phyloP scores from a whole-genome alignment of 2,797 vertebrate species.

The Champsocephalus gunnari region DNA sequence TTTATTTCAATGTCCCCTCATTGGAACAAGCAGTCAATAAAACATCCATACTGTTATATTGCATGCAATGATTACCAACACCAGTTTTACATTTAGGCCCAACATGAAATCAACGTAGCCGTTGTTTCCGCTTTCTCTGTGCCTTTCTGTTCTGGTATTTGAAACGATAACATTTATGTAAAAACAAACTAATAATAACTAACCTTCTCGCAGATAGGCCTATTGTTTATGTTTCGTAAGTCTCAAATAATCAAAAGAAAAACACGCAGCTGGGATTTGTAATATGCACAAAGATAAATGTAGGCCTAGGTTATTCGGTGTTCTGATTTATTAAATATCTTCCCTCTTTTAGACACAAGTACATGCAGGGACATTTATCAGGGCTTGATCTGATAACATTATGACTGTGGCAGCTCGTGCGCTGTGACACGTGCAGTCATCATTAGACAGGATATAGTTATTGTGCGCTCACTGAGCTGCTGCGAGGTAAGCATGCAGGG shows the following conservation, averaged over 20 bases:
- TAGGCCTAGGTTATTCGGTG: not conserved
- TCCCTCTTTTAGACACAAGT: not conserved
- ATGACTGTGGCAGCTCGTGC: not conserved
- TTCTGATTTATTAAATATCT: not conserved
- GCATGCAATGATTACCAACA: not conserved
- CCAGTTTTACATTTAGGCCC: not conserved
- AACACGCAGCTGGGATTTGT: not conserved
- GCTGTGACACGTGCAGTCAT: constrained; percentile 2
- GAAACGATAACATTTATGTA: not conserved
- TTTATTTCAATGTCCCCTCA: not conserved
- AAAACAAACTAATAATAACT: not conserved
- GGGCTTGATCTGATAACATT: not conserved
- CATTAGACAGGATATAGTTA: not conserved
- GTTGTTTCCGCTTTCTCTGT: not conserved
- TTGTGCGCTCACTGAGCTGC: not conserved
- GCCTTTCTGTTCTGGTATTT: not conserved
- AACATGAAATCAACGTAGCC: not conserved
- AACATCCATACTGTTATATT: not conserved
- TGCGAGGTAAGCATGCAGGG: constrained; percentile 10
- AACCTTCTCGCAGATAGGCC: not conserved
- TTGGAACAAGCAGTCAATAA: not conserved
- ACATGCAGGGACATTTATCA: not conserved
- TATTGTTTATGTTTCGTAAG: not conserved
- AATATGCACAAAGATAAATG: not conserved
- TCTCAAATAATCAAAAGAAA: not conserved